A percentile compares a stretch with the other conserved stretches of the same genome.
These are phyloP conservation scores for Trimorus sp. DNA, from an alignment of 2,888 invertebrate genomes.

Conservation along the genomic window DNA sequence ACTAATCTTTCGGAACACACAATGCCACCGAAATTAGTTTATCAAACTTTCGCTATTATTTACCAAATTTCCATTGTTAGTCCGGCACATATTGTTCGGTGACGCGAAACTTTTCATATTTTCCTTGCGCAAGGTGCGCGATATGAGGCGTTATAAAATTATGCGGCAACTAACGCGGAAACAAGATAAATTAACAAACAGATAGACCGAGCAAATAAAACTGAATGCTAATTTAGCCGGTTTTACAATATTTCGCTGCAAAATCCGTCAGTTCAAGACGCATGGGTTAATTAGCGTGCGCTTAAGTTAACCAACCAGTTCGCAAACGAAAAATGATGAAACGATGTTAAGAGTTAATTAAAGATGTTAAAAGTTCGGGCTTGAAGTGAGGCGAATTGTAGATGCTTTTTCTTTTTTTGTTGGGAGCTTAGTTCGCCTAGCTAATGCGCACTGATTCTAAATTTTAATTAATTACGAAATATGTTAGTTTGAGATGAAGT, in stretches of 20 bases:
- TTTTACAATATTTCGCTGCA: not conserved
- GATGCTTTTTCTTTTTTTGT: too few relatives aligned
- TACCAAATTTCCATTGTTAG: slow-evolving; percentile 51
- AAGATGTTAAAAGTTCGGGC: too few relatives aligned
- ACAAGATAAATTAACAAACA: slow-evolving; percentile 34
- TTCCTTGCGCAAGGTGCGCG: slow-evolving; percentile 35
- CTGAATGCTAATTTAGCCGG: not conserved
- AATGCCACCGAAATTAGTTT: slow-evolving; percentile 43
- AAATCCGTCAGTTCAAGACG: not conserved
- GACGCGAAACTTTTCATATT: slow-evolving; percentile 50
- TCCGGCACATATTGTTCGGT: slow-evolving; percentile 34
- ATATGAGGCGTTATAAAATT: slow-evolving; percentile 37
- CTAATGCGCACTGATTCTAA: too few relatives aligned
- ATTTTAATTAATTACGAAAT: too few relatives aligned
- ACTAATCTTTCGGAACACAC: slow-evolving; percentile 28
- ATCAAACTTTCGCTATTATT: slow-evolving; percentile 56
- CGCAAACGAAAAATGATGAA: too few relatives aligned
- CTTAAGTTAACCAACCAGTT: not conserved
- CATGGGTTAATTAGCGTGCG: too few relatives aligned
- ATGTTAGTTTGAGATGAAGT: too few relatives aligned
- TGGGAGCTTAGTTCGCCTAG: too few relatives aligned
- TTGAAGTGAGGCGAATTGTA: too few relatives aligned
- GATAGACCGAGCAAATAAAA: not conserved
- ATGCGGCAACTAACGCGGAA: slow-evolving; percentile 23
- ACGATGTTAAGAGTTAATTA: too few relatives aligned